phyloP scores from a whole-genome alignment of 2,797 vertebrate species.

The Bradypodion ventrale region DNA sequence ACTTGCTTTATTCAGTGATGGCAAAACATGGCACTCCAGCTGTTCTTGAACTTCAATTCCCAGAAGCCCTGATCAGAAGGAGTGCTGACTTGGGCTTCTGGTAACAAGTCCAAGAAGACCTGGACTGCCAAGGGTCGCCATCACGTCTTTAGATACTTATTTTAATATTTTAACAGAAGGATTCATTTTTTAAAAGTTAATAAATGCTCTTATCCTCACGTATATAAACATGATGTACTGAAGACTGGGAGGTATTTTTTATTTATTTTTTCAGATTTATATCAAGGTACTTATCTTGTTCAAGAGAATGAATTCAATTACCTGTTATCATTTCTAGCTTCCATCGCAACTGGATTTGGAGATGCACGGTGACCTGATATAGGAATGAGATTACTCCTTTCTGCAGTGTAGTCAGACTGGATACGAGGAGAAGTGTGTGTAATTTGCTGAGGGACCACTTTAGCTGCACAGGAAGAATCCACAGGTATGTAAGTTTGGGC shows the following conservation, averaged over 20 bases:
- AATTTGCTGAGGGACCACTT: constrained; percentile 97
- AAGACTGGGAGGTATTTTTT: not conserved
- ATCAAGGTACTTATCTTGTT: not conserved
- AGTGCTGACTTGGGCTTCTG: no score
- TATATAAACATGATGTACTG: not conserved
- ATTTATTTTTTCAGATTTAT: no score
- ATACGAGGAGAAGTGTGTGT: constrained; percentile 93
- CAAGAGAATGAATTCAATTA: constrained; percentile 56
- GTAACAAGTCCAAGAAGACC: no score
- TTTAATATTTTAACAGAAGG: not conserved
- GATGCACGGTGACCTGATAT: constrained; percentile 92
- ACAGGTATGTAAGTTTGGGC: no score
- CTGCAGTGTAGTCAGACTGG: constrained; percentile 91
- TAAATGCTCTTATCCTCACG: not conserved
- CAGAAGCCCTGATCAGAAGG: no score
- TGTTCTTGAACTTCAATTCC: no score
- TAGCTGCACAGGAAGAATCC: constrained; percentile 80
- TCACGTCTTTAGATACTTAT: not conserved
- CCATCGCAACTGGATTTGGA: constrained; percentile 96
- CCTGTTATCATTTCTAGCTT: constrained; percentile 95
- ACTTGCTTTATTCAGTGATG: no score
- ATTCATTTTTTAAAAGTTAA: not conserved
- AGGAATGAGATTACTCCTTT: constrained; percentile 91
- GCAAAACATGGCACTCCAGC: no score
- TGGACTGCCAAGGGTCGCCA: no score